phyloP scores from a whole-genome alignment of 2,797 vertebrate species.

The Sparidentex hasta region DNA sequence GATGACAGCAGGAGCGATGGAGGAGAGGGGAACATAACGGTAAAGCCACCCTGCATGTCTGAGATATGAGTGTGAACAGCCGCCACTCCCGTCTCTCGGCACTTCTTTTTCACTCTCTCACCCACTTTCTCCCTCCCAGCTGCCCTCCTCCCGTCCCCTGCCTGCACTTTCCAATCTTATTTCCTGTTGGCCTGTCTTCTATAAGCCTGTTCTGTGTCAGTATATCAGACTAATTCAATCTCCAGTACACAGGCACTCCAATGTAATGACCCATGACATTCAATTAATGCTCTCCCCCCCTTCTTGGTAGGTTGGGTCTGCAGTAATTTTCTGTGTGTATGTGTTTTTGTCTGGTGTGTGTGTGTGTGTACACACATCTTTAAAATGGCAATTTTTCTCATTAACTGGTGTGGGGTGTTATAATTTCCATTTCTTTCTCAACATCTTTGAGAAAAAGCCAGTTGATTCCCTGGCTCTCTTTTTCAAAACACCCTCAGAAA shows the following conservation, averaged over 20 bases:
- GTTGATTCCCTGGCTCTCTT: neutral
- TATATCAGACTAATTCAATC: constrained; percentile 83
- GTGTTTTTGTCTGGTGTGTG: constrained; percentile 44
- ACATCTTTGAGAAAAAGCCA: neutral
- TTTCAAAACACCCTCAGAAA: neutral
- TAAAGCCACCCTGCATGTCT: constrained; percentile 39
- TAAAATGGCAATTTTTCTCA: neutral
- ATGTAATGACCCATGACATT: constrained; percentile 83
- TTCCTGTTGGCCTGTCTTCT: constrained; percentile 77
- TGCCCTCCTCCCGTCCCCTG: constrained; percentile 64
- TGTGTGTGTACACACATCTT: constrained; percentile 30
- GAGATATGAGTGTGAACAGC: constrained; percentile 62
- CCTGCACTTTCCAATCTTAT: constrained; percentile 67
- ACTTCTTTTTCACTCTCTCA: constrained; percentile 47
- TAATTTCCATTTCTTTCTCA: neutral
- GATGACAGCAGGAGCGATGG: constrained; percentile 17
- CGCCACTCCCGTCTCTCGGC: constrained; percentile 62
- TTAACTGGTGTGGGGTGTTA: no score
- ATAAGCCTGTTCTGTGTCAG: constrained; percentile 72
- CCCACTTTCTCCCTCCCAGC: constrained; percentile 38
- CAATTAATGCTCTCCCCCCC: constrained; percentile 70
- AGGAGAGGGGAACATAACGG: constrained; percentile 43
- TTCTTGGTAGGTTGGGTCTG: constrained; percentile 61
- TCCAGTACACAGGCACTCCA: constrained; percentile 69
- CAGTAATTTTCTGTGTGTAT: constrained; percentile 51